A percentile compares a stretch with the other conserved stretches of the same genome.
These are phyloP conservation scores for Apocheima hispidaria DNA, from an alignment of 2,888 invertebrate genomes.

Conservation along the genomic window DNA sequence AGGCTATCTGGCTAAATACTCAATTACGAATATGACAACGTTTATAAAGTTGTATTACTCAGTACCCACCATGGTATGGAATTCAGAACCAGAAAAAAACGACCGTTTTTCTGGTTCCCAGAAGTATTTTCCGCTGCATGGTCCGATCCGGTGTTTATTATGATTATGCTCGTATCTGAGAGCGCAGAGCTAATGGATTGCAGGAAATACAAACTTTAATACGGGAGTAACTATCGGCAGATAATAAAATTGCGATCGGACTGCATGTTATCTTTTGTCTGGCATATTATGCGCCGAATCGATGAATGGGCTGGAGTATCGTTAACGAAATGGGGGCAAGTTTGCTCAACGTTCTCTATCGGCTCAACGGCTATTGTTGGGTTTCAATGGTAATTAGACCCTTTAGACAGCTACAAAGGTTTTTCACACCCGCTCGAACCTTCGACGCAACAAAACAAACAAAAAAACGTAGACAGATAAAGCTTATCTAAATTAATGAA, in stretches of 20 bases:
- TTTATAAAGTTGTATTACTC: slow-evolving; percentile 16
- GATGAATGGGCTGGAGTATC: slow-evolving; percentile 45
- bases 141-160: slow-evolving; percentile 44
- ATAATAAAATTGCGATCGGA: slow-evolving; percentile 39
- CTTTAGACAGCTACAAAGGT: slow-evolving; percentile 57
- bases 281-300: slow-evolving; percentile 30
- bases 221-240: slow-evolving; percentile 35
- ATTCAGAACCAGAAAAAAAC: slow-evolving; percentile 33
- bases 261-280: slow-evolving; percentile 24
- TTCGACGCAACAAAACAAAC: slow-evolving; percentile 37
- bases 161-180: slow-evolving; percentile 47
- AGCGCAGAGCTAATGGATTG: slow-evolving; percentile 48
- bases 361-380: slow-evolving; percentile 49
- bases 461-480: slow-evolving; percentile 28
- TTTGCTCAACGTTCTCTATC: slow-evolving; percentile 51
- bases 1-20: not conserved
- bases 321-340: slow-evolving; percentile 57
- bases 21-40: slow-evolving; percentile 30
- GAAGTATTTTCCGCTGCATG: slow-evolving; percentile 40
- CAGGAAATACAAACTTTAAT: slow-evolving; percentile 48
- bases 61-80: slow-evolving; percentile 26
- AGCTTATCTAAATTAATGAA: slow-evolving; percentile 42
- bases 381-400: slow-evolving; percentile 64
- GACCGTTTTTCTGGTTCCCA: slow-evolving; percentile 39
- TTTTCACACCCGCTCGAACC: slow-evolving; percentile 52